Evolutionary conservation across 2,113 vertebrate genomes (phyloP), one percentile per base, ranked within the genome.

Genomic region (Ceuthmochares aereus): DNA sequence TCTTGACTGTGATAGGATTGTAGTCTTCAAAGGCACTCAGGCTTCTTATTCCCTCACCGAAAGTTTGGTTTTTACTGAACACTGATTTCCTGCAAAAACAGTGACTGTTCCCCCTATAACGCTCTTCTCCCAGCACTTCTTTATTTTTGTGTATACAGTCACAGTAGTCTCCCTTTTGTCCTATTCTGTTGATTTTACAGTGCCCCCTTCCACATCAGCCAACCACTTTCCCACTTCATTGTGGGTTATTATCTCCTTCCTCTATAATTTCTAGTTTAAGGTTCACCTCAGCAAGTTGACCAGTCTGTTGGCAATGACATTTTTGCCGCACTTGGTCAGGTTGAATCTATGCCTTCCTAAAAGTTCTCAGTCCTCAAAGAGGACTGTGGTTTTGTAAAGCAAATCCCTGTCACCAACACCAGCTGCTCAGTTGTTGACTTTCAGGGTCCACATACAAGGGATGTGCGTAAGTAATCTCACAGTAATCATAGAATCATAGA

Each of bases 341-440:
- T 45, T 0, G 0, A 60, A 59, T 26, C 32, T 62, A 78, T 20
- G 2, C 77, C n/a, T 74, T 54, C 25, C 30, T 62, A 66, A n/a
- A 20, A 80, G 55, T 21, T 73, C 42, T 79, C 43, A 89, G n/a
- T 27, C 26, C 37, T 74, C 68, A 74, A 18, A 84, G 49, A 90
- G 26, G 14, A 21, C 15, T n/a, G 34, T 34, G 55, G 37, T 23
- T 93, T 86, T 95, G 32, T 60, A 74, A 67, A 90, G 47, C 17
- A 84, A 84, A 78, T 74, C 43, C 26, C 37, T 59, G 23, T 36
- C 55, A 87, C 69, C 34, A 43, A 4, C 47, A 89, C 20, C 89
- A 95, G 83, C 49, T 95, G 83, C 40, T 90, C 56, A 92, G 76
- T 75, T 95, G 83, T 85, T 90, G 86, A 52, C 9, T 70, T 60